A percentile compares a stretch with the other conserved stretches of the same genome.
Conservation (phyloP, 2,797 vertebrate species). For the Fundulus diaphanus region DNA sequence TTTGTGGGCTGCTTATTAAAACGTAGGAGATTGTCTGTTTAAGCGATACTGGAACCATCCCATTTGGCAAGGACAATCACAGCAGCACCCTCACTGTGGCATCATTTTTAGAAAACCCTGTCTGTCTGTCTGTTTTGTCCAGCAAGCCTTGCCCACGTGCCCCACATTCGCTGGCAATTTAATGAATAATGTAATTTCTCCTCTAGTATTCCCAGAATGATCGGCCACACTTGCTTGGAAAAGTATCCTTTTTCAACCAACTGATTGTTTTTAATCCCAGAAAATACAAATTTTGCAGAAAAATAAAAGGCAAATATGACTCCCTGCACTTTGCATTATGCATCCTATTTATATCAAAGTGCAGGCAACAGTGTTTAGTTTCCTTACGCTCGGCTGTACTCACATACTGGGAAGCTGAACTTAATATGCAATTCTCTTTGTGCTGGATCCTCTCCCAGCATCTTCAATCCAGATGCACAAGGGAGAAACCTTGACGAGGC, state of each 20-base stretch:
- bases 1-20: conserved; percentile 26
- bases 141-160: conserved; percentile 39
- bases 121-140: conserved; percentile 49
- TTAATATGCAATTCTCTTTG: conserved; percentile 82
- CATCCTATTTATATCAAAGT: conserved; percentile 46
- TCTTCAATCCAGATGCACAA: conserved; percentile 66
- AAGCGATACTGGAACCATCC: conserved; percentile 51
- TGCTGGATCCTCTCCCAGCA: conserved; percentile 68
- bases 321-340: conserved; percentile 21
- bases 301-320: conserved; percentile 21
- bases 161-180: conserved; percentile 25
- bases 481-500: conserved; percentile 75
- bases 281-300: neutral
- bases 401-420: conserved; percentile 71
- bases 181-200: conserved; percentile 15
- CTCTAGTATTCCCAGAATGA: conserved; percentile 26
- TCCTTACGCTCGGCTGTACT: conserved; percentile 71
- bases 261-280: neutral
- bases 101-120: conserved; percentile 37
- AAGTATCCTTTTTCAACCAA: neutral
- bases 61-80: conserved; percentile 56
- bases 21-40: conserved; percentile 42
- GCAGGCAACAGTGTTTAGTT: conserved; percentile 61
- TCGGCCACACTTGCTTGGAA: conserved; percentile 21
- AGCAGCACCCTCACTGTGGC: conserved; percentile 45